A percentile compares a stretch with the other conserved stretches of the same genome.
Conservation (phyloP, 2,888 invertebrate genomes). For the Phasia obesa region DNA sequence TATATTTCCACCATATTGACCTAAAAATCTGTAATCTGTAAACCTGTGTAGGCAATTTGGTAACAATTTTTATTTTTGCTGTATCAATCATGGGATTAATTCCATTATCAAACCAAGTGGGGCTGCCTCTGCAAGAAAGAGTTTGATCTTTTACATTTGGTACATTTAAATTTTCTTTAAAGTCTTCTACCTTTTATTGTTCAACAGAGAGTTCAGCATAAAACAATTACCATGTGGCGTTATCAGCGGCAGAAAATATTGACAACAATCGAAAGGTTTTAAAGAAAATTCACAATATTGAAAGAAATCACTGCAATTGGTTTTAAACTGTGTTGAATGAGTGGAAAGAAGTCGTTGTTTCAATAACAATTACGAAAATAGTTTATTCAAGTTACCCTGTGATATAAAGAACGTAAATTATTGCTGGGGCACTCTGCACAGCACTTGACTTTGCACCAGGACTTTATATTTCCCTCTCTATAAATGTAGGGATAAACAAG, state of each 20-base stretch:
- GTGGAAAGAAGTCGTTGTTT: background rate
- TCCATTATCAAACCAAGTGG: slow-evolving; percentile 77
- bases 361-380: no score
- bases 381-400: slow-evolving; percentile 74
- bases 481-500: slow-evolving; percentile 80
- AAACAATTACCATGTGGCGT: slow-evolving; percentile 86
- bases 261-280: slow-evolving; percentile 85
- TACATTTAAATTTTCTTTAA: background rate
- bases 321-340: slow-evolving; percentile 74
- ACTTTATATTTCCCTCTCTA: slow-evolving; percentile 74
- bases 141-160: background rate
- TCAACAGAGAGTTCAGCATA: slow-evolving; percentile 85
- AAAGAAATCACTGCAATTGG: slow-evolving; percentile 83
- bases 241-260: slow-evolving; percentile 84
- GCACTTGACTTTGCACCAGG: slow-evolving; percentile 75
- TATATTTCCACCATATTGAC: no score
- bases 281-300: slow-evolving; percentile 84
- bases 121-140: slow-evolving; percentile 71
- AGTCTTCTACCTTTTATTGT: slow-evolving; percentile 81
- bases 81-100: slow-evolving; percentile 74
- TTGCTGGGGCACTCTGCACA: slow-evolving; percentile 78
- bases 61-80: slow-evolving; percentile 74
- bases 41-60: slow-evolving; percentile 72
- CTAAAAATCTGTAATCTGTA: no score
- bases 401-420: slow-evolving; percentile 75